Evolutionary conservation across 1,140 invertebrate species (phyloP).

Genomic region (Melitaea cinxia): DNA sequence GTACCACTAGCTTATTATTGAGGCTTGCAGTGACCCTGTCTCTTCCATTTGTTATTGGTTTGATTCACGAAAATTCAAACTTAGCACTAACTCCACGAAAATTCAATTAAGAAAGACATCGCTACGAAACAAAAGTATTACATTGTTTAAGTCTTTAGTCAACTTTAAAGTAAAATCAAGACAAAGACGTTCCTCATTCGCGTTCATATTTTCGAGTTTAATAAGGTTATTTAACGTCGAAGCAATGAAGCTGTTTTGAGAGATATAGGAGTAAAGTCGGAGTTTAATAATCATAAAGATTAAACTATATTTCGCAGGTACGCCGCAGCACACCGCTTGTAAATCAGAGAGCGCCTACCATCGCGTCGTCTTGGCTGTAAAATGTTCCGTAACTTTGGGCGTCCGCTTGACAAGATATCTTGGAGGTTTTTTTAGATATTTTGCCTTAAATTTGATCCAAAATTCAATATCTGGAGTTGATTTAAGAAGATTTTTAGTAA

Average conservation of each 20-base stretch:
- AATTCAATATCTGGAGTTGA: too few relatives aligned
- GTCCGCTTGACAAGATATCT: slow-evolving; percentile 5
- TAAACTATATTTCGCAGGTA: slow-evolving; percentile 8
- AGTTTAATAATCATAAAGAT: slow-evolving; percentile 14
- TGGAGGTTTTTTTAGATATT: background rate
- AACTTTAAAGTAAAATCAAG: background rate
- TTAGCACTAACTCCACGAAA: too few relatives aligned
- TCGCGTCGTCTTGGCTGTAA: slow-evolving; percentile 11
- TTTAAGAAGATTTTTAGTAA: too few relatives aligned
- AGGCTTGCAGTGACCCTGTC: too few relatives aligned
- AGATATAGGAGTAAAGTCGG: background rate
- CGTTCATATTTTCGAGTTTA: background rate
- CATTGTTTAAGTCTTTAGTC: too few relatives aligned
- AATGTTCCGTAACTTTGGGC: slow-evolving; percentile 18
- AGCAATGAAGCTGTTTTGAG: background rate
- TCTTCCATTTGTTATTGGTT: too few relatives aligned
- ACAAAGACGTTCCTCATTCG: background rate
- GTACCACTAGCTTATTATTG: too few relatives aligned
- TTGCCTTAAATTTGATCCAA: too few relatives aligned
- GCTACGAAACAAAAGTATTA: too few relatives aligned
- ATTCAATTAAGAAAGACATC: too few relatives aligned
- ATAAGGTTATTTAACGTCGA: background rate
- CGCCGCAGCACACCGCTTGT: slow-evolving; percentile 13
- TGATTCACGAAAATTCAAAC: too few relatives aligned
- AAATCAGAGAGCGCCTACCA: slow-evolving; percentile 16